Evolutionary conservation across 1,140 invertebrate species (phyloP), one percentile per base, ranked within the genome.

Genomic region (Spodoptera litura): DNA sequence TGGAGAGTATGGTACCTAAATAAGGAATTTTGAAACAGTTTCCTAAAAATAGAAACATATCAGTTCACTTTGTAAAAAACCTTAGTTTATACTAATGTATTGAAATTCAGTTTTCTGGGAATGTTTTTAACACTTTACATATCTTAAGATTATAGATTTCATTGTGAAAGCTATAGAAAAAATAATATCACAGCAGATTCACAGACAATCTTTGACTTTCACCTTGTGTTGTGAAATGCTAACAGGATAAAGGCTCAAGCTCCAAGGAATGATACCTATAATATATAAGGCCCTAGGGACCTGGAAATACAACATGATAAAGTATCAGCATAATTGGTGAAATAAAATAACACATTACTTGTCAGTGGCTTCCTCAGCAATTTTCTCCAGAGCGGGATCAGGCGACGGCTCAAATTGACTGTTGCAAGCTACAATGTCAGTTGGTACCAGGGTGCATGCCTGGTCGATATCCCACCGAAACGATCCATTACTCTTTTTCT

Each of bases 401-500:
- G 94, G 94, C 0, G 94, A 91, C n/a, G 93, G 92, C 77, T 95
- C 93, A 83, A 94, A 95, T 72, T 95, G 94, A 78, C 94, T 95
- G 81, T 88, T 94, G 74, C 94, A 95, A 9, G 88, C 92, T 5
- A 94, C 91, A 20, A 95, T 95, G 80, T 95, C 93, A 0, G 90
- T 89, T 6, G 94, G 94, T 35, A 91, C 88, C 79, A 95, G 84
- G 5, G 87, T 89, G 73, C 91, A 94, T 0, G 90, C 88, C 84
- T 95, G 92, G 53, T 95, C 93, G 72, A 95, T 95, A 75, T 95
- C 94, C 94, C 94, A 95, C 79, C 89, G 85, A 80, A 95, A 92
- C 3, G 88, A 81, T 53, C 93, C 88, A 83, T 82, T 86, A 70
- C 80, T 86, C 83, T 91, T 88, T 78, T 89, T 91, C 83, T 94